These are phyloP conservation scores for Drosophila atripex DNA, from an alignment of 2,888 invertebrate genomes.

Conservation along the genomic window DNA sequence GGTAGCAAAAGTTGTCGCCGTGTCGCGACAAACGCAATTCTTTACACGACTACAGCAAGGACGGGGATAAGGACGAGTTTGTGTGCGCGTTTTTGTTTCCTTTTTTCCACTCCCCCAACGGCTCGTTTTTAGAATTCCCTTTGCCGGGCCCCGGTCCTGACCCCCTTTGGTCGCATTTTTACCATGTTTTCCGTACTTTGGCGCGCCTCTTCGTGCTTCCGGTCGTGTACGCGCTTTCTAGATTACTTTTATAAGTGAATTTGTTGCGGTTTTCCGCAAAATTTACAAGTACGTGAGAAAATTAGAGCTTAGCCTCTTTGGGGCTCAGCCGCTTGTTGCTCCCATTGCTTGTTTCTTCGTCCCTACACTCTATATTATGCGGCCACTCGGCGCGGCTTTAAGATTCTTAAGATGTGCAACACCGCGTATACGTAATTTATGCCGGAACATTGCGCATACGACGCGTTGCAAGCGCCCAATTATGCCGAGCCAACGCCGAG, in stretches of 20 bases:
- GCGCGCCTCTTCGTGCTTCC: slow-evolving; percentile 63
- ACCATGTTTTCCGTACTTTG: slow-evolving; percentile 26
- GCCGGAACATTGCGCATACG: slow-evolving; percentile 55
- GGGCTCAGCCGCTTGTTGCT: slow-evolving; percentile 64
- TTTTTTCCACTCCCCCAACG: slow-evolving; percentile 9
- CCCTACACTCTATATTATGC: slow-evolving; percentile 9
- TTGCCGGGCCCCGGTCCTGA: slow-evolving; percentile 6
- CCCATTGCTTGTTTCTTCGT: slow-evolving; percentile 20
- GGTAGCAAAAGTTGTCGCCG: slow-evolving; percentile 69
- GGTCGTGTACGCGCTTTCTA: slow-evolving; percentile 75
- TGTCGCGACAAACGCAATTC: slow-evolving; percentile 72
- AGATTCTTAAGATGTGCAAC: slow-evolving; percentile 37
- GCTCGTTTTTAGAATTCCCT: slow-evolving; percentile 19
- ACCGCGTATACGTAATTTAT: slow-evolving; percentile 60
- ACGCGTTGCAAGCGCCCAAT: slow-evolving; percentile 29
- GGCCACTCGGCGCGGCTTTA: slow-evolving; percentile 38
- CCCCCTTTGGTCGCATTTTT: slow-evolving; percentile 2
- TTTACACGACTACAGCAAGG: slow-evolving; percentile 50
- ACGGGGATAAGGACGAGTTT: slow-evolving; percentile 40
- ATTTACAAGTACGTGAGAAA: slow-evolving; percentile 79
- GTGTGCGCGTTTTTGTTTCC: slow-evolving; percentile 40
- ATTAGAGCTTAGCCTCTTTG: slow-evolving; percentile 72
- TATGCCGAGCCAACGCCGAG: slow-evolving; percentile 26
- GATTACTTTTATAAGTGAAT: slow-evolving; percentile 79
- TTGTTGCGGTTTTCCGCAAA: slow-evolving; percentile 79